Percentiles rank a stretch among this genome's conserved stretches.
phyloP scores from a whole-genome alignment of 2,113 vertebrate species.

The Petrocephalus microphthalmus region DNA sequence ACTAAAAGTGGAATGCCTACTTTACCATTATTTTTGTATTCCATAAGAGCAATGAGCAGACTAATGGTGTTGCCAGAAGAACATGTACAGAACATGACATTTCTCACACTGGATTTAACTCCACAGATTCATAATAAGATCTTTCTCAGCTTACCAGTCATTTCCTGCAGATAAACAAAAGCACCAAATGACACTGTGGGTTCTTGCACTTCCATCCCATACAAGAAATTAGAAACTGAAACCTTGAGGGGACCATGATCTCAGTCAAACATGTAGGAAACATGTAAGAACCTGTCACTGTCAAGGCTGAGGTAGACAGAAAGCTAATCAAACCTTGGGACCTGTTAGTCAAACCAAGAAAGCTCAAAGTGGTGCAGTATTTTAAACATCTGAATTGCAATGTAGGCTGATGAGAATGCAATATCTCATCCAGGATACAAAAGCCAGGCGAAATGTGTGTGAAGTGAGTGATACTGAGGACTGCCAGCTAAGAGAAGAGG shows the following conservation, averaged over 20 bases:
- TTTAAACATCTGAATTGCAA: background rate
- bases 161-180: background rate
- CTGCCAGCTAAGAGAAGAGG: background rate
- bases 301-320: no score
- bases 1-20: background rate
- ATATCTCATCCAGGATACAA: background rate
- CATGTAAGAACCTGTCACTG: background rate
- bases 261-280: background rate
- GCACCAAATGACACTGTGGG: background rate
- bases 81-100: background rate
- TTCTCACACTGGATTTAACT: background rate
- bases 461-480: constrained; percentile 12
- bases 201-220: background rate
- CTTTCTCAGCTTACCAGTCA: background rate
- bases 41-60: background rate
- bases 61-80: background rate
- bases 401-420: background rate
- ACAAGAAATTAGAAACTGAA: background rate
- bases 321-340: background rate
- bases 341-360: background rate
- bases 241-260: background rate
- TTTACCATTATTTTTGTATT: background rate
- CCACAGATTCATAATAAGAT: background rate
- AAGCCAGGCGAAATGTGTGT: background rate
- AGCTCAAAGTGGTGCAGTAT: background rate